These are phyloP conservation scores for Tuberolachnus salignus DNA, from an alignment of 2,888 invertebrate species.

Conservation along the genomic window DNA sequence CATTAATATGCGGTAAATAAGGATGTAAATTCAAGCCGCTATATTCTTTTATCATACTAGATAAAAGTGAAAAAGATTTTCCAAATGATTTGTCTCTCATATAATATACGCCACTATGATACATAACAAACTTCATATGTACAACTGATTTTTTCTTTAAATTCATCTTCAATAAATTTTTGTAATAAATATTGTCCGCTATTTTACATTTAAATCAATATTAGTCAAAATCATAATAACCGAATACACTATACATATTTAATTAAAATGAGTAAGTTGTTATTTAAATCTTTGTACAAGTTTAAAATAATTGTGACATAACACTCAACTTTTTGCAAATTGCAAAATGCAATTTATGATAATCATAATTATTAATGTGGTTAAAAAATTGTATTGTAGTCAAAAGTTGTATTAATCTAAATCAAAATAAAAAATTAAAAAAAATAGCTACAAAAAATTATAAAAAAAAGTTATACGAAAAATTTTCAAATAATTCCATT, in stretches of 20 bases:
- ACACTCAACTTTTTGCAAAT: too few species aligned
- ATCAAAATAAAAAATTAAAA: not conserved
- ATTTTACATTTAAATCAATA: not conserved
- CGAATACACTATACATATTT: too few species aligned
- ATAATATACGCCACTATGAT: conserved; percentile 36
- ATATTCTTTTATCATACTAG: conserved; percentile 40
- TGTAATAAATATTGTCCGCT: not conserved
- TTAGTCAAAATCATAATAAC: not conserved
- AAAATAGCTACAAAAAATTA: not conserved
- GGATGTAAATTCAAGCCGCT: conserved; percentile 12
- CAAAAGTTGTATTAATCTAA: too few species aligned
- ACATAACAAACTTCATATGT: conserved; percentile 39
- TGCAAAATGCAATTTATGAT: too few species aligned
- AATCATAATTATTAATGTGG: too few species aligned
- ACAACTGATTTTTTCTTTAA: conserved; percentile 27
- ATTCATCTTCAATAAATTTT: not conserved
- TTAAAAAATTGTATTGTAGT: too few species aligned
- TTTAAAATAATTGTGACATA: too few species aligned
- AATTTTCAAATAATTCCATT: too few species aligned
- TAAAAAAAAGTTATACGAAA: too few species aligned
- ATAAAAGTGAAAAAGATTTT: conserved; percentile 32
- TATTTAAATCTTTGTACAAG: too few species aligned
- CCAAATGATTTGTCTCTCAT: conserved; percentile 48
- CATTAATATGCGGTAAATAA: conserved; percentile 40
- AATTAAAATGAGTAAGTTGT: not conserved